Evolutionary conservation across 1,140 invertebrate genomes (phyloP), one percentile per base, ranked within the genome.

Genomic region (Ptiloglossa arizonensis): DNA sequence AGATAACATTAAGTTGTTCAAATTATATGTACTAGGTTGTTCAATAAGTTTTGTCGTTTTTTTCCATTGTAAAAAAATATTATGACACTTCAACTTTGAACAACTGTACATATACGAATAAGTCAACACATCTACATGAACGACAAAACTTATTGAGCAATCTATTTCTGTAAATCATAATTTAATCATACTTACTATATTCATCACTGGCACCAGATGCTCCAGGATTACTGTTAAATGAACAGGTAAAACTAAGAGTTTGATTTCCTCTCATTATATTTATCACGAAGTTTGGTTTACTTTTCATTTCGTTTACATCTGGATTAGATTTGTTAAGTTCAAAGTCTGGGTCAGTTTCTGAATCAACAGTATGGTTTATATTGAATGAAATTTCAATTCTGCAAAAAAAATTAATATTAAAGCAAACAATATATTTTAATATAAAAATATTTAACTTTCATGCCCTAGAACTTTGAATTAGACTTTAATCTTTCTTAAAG

Each of bases 361-460:
- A 93, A 89, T 98, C 97, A 0, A 98, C 97, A 3, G 97, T 97
- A 89, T 98, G 97, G 88, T 98, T 98, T 1, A 98, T 96, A 90
- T 98, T 98, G 83, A 98, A 96, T 66, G 93, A 95, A 60, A 98
- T 94, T 62, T 93, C 94, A 79, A 98, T 95, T 83, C 95, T 97
- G 85, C 82, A 92, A 88, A 83, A 38, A 9, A 41, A 35, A 72
- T 60, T 57, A 41, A 15, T 41, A 15, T 9, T n/a, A 15, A 48
- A 9, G 0, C 19, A 2, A 62, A 1, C 48, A 2, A n/a, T 6
- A n/a, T n/a, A 66, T 2, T 74, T 64, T n/a, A 1, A 17, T 29
- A 4, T 8, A 27, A 29, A 48, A 8, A n/a, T 29, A n/a, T 6
- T 11, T 44, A 11, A 11, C 24, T 11, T 35, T 0, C 19, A 62